A percentile compares a stretch with the other conserved stretches of the same genome.
Conservation (phyloP, 1,140 invertebrate genomes). For the Brevipalpus yothersi region DNA sequence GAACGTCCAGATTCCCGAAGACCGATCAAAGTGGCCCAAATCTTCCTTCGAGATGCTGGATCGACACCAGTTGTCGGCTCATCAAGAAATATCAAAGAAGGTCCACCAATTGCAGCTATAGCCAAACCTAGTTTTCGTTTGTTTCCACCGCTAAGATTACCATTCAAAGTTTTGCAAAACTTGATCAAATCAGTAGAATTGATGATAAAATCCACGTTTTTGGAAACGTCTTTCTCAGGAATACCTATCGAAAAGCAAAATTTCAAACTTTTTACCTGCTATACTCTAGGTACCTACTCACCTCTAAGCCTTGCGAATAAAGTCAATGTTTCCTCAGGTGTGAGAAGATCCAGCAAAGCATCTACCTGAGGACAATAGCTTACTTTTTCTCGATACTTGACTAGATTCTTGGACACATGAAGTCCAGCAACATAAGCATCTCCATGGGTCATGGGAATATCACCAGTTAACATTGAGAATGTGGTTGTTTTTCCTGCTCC, state of each 20-base stretch:
- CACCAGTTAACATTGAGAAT: conserved; percentile 19
- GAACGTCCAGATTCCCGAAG: not conserved
- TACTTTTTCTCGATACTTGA: conserved; percentile 17
- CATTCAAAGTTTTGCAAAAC: no score
- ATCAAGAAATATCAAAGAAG: no score
- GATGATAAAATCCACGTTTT: not conserved
- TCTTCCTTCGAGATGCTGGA: conserved; percentile 24
- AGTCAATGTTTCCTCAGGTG: conserved; percentile 14
- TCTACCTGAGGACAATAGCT: no score
- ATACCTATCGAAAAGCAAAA: not conserved
- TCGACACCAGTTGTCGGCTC: conserved; percentile 31
- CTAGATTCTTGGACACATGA: conserved; percentile 28
- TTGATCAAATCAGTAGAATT: not conserved
- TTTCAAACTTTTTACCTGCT: not conserved
- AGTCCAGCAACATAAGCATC: conserved; percentile 12
- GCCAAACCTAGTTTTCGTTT: no score
- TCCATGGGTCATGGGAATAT: conserved; percentile 17
- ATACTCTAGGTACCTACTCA: no score
- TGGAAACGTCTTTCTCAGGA: not conserved
- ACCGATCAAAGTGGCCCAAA: conserved; percentile 20
- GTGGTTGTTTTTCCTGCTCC: conserved; percentile 22
- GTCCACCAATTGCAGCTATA: no score
- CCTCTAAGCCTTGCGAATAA: not conserved
- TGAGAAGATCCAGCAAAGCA: conserved; percentile 50
- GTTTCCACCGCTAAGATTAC: no score